Evolutionary conservation across 2,888 invertebrate species (phyloP), one percentile per base, ranked within the genome.

Genomic region (Labia minor): DNA sequence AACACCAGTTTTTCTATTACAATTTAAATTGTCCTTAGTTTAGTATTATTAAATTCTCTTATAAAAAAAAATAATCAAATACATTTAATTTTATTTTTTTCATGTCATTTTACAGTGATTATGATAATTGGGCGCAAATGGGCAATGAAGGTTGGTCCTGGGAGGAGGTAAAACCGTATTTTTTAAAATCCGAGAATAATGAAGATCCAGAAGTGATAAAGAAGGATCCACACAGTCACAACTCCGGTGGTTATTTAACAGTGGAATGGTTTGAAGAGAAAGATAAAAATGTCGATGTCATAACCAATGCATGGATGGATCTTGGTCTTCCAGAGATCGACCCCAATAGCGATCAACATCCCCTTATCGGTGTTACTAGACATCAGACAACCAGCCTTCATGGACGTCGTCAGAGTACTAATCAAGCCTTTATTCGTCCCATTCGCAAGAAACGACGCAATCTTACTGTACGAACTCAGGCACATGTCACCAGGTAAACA

Each of bases 91-190:
- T n/a, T n/a, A n/a, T n/a, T n/a, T n/a, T n/a, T n/a, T n/a, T n/a
- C n/a, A n/a, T n/a, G n/a, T n/a, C 26, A 6, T 26, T 49, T 49
- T 49, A 49, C 14, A 49, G 49, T 49, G 86, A 87, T 73, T 88
- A 85, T 73, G 85, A 86, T 71, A 78, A 80, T 65, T 88, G 88
- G 88, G 84, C 81, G 11, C 78, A 79, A 21, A 74, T 81, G 61
- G 87, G 84, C 1, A 86, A 85, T 72, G 77, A 78, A 65, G 86
- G 85, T 4, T 86, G 86, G 86, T 82, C 82, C 66, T 86, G 81
- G 73, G 74, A 77, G 63, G 83, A 85, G 70, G 85, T 86, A 0
- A 77, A 89, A 16, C 87, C 87, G 0, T 90, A 89, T 74, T 90
- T 86, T 75, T 83, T 82, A 66, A 86, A 86, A 76, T 80, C 85